Conservation (phyloP, 2,113 vertebrate species). For the Galemys pyrenaicus region DNA sequence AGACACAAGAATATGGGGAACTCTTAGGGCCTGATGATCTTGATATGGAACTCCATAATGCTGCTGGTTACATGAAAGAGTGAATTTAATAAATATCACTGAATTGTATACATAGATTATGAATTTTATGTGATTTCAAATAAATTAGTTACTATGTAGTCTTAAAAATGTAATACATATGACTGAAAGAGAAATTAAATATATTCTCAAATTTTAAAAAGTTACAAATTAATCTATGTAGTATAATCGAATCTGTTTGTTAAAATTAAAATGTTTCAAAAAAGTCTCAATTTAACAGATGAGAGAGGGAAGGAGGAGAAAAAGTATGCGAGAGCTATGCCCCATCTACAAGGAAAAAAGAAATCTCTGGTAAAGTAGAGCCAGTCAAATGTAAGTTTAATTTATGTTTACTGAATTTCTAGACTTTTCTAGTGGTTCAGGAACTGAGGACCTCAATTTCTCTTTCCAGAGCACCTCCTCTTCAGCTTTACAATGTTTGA, state of each 20-base stretch:
- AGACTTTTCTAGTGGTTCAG: background rate
- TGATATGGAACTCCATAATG: background rate
- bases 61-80: background rate
- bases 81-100: background rate
- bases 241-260: background rate
- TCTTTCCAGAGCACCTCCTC: background rate
- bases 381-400: background rate
- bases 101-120: background rate
- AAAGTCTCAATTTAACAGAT: background rate
- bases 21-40: background rate
- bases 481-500: background rate
- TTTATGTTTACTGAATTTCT: background rate
- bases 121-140: background rate
- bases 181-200: background rate
- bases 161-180: background rate
- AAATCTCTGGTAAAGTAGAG: background rate
- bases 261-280: background rate
- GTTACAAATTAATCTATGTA: background rate
- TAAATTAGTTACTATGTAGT: background rate
- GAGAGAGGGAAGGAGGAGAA: background rate
- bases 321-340: background rate
- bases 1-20: no score
- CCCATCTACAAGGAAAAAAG: background rate
- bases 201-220: background rate
- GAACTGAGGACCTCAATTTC: background rate